A percentile compares a stretch with the other conserved stretches of the same genome.
phyloP scores from a whole-genome alignment of 2,113 vertebrate genomes.

The Irena cyanogastra region DNA sequence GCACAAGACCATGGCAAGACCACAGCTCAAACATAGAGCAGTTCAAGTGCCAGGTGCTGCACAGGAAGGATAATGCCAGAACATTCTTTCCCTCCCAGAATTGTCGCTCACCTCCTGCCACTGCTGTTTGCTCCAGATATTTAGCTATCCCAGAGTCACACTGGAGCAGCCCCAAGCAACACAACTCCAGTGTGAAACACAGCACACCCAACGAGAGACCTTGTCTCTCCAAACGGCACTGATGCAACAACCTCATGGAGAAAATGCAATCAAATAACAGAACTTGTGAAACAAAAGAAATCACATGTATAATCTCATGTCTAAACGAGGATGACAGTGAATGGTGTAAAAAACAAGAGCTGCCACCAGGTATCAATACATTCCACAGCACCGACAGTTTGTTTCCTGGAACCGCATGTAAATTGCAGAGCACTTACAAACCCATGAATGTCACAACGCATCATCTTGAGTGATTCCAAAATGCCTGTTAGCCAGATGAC shows the following conservation, averaged over 20 bases:
- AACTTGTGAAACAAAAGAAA: constrained; percentile 29
- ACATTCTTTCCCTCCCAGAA: not conserved
- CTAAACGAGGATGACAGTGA: constrained; percentile 56
- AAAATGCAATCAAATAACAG: not conserved
- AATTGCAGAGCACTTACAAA: constrained; percentile 29
- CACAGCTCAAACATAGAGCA: not conserved
- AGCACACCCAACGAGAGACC: not conserved
- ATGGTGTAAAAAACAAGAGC: constrained; percentile 25
- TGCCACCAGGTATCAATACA: constrained; percentile 26
- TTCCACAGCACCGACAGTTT: constrained; percentile 66
- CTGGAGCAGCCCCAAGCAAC: not conserved
- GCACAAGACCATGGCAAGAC: not conserved
- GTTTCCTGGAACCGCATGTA: constrained; percentile 38
- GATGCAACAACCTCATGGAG: not conserved
- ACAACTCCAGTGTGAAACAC: not conserved
- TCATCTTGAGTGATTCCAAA: not conserved
- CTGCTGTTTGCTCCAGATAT: not conserved
- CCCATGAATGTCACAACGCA: not conserved
- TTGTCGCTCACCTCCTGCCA: not conserved
- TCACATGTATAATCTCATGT: not conserved
- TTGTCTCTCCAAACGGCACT: not conserved
- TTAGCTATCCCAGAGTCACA: not conserved
- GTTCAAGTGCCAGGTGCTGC: not conserved
- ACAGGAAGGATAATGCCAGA: not conserved
- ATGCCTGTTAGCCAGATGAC: not conserved